phyloP scores from a whole-genome alignment of 2,888 invertebrate species.

The Cryptocephalus primarius region DNA sequence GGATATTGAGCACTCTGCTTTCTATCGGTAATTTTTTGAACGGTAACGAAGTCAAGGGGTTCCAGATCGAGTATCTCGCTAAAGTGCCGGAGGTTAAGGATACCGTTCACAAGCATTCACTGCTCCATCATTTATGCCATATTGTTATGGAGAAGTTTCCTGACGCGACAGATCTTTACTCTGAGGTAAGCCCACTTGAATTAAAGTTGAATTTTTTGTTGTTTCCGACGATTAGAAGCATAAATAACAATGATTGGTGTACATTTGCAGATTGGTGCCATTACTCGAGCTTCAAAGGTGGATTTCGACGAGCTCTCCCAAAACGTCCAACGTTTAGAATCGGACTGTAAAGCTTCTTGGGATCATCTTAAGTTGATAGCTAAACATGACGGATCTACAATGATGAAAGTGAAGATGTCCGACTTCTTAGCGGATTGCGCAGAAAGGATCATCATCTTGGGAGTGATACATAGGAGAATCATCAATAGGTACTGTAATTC shows the following conservation, averaged over 20 bases:
- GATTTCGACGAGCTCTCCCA: constrained; percentile 87
- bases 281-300: constrained; percentile 83
- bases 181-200: constrained; percentile 62
- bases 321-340: constrained; percentile 81
- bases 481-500: constrained; percentile 61
- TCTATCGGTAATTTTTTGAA: constrained; percentile 96
- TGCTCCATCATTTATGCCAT: constrained; percentile 93
- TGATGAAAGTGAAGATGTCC: constrained; percentile 86
- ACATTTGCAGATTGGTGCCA: constrained; percentile 63
- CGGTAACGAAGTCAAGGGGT: constrained; percentile 86
- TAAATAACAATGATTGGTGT: too few species aligned
- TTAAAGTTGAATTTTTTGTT: background rate
- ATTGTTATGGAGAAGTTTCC: constrained; percentile 96
- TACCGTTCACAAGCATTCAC: constrained; percentile 96
- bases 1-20: constrained; percentile 84
- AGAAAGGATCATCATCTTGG: constrained; percentile 88
- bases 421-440: constrained; percentile 96
- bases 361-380: constrained; percentile 90
- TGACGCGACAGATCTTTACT: constrained; percentile 92
- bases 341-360: constrained; percentile 95
- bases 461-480: constrained; percentile 83
- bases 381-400: constrained; percentile 84
- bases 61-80: constrained; percentile 92
- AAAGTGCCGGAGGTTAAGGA: constrained; percentile 99
- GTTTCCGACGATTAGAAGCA: too few species aligned